phyloP scores from a whole-genome alignment of 2,797 vertebrate species.

The Micrastur ruficollis region DNA sequence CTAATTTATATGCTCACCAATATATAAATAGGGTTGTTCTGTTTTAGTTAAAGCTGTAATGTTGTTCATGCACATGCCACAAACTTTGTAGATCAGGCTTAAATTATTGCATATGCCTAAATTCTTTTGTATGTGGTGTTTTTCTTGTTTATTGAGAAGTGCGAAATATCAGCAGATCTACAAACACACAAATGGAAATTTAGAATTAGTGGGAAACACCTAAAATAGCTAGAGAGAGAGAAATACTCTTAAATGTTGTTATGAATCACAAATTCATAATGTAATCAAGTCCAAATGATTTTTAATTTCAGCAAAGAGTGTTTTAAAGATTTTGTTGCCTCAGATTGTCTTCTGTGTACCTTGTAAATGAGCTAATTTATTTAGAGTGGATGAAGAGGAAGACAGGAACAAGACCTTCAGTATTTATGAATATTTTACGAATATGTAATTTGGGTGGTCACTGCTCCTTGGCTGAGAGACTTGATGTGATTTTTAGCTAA shows the following conservation, averaged over 20 bases:
- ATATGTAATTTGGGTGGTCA: neutral
- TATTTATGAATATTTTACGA: neutral
- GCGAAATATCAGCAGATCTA: neutral
- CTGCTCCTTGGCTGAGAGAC: neutral
- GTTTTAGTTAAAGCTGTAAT: neutral
- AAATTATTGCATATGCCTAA: neutral
- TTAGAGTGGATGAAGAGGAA: neutral
- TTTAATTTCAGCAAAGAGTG: neutral
- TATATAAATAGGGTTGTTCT: neutral
- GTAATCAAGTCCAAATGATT: neutral
- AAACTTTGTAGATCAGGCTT: neutral
- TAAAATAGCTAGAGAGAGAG: neutral
- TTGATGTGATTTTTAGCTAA: neutral
- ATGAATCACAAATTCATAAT: neutral
- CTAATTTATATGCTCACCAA: neutral
- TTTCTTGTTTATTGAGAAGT: neutral
- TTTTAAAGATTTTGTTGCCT: neutral
- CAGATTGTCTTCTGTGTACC: neutral
- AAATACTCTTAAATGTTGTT: neutral
- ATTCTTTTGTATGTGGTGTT: neutral
- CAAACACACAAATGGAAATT: neutral
- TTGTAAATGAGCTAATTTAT: neutral
- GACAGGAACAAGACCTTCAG: neutral
- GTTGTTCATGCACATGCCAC: neutral
- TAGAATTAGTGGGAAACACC: neutral